phyloP scores from a whole-genome alignment of 2,888 invertebrate species.

The Nomada fucata region DNA sequence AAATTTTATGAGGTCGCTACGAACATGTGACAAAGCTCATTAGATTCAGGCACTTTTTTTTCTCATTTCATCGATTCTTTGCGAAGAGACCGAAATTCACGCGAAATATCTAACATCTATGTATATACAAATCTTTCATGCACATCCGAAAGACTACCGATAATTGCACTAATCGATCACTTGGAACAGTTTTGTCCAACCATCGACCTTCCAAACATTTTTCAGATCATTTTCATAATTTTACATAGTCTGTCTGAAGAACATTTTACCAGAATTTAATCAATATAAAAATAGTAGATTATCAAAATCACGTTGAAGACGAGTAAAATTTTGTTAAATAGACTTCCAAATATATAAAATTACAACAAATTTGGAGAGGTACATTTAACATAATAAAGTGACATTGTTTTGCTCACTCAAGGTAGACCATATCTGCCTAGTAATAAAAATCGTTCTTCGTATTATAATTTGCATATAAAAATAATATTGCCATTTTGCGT shows the following conservation, averaged over 20 bases:
- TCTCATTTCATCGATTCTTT: conserved; percentile 17
- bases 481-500: not conserved
- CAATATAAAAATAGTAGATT: not conserved
- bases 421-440: no score
- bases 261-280: not conserved
- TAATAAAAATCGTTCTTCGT: not conserved
- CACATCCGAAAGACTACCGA: conserved; percentile 50
- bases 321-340: no score
- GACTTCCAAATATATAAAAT: not conserved
- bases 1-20: conserved; percentile 52
- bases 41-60: conserved; percentile 62
- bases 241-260: not conserved
- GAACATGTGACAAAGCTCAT: conserved; percentile 59
- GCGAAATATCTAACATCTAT: conserved; percentile 27
- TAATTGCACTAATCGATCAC: conserved; percentile 68
- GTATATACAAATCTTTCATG: conserved; percentile 45
- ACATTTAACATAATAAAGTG: not conserved
- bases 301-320: not conserved
- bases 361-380: not conserved
- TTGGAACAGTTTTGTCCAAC: conserved; percentile 50
- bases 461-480: not conserved
- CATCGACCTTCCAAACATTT: conserved; percentile 3
- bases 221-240: not conserved
- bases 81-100: conserved; percentile 26
- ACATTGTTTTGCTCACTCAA: not conserved